Evolutionary conservation across 2,797 vertebrate species (phyloP).

Genomic region (Brotula barbata): DNA sequence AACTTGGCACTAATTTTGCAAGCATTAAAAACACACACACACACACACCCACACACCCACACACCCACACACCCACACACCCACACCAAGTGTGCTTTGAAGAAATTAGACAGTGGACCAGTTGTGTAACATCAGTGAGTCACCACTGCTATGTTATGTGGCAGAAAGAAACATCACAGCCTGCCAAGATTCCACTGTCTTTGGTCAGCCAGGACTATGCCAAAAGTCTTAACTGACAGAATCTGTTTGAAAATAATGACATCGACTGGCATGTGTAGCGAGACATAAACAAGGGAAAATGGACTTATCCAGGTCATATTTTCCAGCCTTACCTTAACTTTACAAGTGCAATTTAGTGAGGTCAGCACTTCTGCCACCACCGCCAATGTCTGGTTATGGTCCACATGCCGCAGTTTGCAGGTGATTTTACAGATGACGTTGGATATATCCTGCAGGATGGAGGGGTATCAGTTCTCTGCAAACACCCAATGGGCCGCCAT

Average conservation of each 20-base stretch:
- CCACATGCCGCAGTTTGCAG: conserved; percentile 51
- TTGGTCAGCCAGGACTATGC: not conserved
- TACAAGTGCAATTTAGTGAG: conserved; percentile 46
- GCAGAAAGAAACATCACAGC: conserved; percentile 3
- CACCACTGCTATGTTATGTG: conserved; percentile 8
- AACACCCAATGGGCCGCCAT: too few species aligned
- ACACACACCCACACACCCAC: too few species aligned
- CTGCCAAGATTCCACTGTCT: conserved; percentile 37
- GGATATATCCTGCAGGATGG: conserved; percentile 40
- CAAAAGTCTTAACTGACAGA: conserved; percentile 4
- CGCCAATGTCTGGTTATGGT: accelerated
- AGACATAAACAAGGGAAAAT: not conserved
- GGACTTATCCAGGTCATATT: not conserved
- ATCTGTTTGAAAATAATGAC: too few species aligned
- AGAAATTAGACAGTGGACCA: too few species aligned
- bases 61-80: too few species aligned
- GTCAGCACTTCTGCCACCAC: accelerated
- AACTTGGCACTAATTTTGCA: not conserved
- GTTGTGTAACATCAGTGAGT: conserved; percentile 38
- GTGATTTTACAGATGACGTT: conserved; percentile 31
- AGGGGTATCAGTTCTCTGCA: conserved; percentile 4
- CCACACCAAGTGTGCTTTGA: too few species aligned
- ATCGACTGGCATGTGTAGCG: too few species aligned
- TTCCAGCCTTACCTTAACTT: too few species aligned
- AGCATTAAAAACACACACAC: not conserved